Conservation (phyloP, 1,140 invertebrate genomes). For the Musca vetustissima region DNA sequence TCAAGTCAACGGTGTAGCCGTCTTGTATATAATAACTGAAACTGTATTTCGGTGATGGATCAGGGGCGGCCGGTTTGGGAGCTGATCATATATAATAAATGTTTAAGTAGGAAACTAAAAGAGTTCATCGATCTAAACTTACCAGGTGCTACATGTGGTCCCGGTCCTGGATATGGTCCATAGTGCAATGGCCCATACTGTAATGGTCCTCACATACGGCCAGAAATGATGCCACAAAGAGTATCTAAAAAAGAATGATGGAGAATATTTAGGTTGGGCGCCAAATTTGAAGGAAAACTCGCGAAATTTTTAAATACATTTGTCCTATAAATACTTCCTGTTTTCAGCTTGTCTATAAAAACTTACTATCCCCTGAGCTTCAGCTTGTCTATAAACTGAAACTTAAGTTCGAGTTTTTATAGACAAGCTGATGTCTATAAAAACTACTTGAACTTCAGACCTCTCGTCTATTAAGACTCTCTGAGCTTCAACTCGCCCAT, state of each 20-base stretch:
- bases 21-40: constrained; percentile 64
- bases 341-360: too few relatives aligned
- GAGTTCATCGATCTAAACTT: background rate
- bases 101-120: background rate
- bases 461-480: too few relatives aligned
- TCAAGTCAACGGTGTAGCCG: constrained; percentile 62
- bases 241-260: constrained; percentile 33
- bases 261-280: too few relatives aligned
- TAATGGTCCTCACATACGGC: constrained; percentile 44
- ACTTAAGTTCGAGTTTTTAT: too few relatives aligned
- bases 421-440: too few relatives aligned
- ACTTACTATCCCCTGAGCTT: too few relatives aligned
- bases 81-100: constrained; percentile 15
- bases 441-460: too few relatives aligned
- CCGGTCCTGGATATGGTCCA: constrained; percentile 24
- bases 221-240: constrained; percentile 40
- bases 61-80: constrained; percentile 52
- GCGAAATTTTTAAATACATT: too few relatives aligned
- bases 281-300: too few relatives aligned
- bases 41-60: constrained; percentile 61
- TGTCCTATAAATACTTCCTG: too few relatives aligned
- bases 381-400: too few relatives aligned
- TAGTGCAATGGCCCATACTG: constrained; percentile 29
- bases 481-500: too few relatives aligned
- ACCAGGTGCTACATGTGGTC: constrained; percentile 33